These are phyloP conservation scores for Stenichneumon culpator DNA, from an alignment of 2,888 invertebrate species.

Conservation along the genomic window DNA sequence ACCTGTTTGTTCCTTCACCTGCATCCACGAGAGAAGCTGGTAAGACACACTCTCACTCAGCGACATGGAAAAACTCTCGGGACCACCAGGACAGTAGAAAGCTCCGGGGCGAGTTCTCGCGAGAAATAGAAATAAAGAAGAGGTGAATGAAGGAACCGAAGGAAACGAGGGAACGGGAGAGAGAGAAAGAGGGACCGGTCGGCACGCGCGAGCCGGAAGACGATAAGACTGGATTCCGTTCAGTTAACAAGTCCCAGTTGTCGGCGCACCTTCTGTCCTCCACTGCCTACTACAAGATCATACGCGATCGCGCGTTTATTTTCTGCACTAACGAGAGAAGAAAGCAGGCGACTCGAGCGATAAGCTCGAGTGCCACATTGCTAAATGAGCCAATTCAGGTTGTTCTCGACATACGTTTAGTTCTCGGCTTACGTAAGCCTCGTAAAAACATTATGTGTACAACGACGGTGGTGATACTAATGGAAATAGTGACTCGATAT, in stretches of 20 bases:
- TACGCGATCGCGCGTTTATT: constrained; percentile 51
- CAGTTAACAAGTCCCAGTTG: constrained; percentile 64
- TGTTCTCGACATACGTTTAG: constrained; percentile 9
- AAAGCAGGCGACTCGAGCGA: constrained; percentile 26
- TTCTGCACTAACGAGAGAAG: constrained; percentile 50
- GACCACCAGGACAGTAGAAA: constrained; percentile 61
- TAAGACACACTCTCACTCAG: constrained; percentile 30
- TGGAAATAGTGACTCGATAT: constrained; percentile 10
- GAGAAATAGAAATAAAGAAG: constrained; percentile 37
- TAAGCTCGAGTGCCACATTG: constrained; percentile 42
- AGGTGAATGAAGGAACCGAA: constrained; percentile 2
- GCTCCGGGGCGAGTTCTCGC: constrained; percentile 20
- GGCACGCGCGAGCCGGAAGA: constrained; percentile 69
- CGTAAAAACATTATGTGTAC: background rate
- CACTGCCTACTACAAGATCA: constrained; percentile 49
- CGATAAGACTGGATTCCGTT: constrained; percentile 69
- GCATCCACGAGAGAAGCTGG: constrained; percentile 27
- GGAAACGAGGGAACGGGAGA: constrained; percentile 29
- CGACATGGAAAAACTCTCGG: constrained; percentile 46
- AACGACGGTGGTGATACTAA: constrained; percentile 5
- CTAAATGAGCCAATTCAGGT: constrained; percentile 23
- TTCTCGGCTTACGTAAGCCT: constrained; percentile 2
- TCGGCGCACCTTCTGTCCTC: constrained; percentile 43
- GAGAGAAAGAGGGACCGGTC: constrained; percentile 60
- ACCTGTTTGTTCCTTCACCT: constrained; percentile 60